phyloP scores from a whole-genome alignment of 2,797 vertebrate species.

The Chelonia mydas region DNA sequence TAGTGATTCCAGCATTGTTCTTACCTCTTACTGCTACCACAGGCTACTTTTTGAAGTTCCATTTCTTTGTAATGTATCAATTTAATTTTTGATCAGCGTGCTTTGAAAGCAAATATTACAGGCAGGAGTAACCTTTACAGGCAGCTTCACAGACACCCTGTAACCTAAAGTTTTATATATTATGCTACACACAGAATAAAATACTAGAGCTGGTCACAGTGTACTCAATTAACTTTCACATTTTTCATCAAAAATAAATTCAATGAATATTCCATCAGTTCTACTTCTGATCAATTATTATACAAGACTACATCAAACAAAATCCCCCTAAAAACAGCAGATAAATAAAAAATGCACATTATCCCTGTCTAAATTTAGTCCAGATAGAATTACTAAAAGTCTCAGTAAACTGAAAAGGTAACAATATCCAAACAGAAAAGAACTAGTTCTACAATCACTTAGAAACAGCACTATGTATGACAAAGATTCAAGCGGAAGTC shows the following conservation, averaged over 20 bases:
- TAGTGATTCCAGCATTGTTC: neutral
- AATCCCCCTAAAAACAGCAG: neutral
- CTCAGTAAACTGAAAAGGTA: neutral
- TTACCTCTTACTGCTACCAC: neutral
- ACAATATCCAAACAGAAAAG: neutral
- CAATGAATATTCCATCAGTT: neutral
- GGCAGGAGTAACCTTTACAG: neutral
- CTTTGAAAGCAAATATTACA: neutral
- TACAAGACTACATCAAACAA: neutral
- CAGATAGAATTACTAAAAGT: neutral
- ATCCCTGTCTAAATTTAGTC: neutral
- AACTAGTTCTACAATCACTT: neutral
- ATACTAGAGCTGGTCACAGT: neutral
- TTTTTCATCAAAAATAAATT: neutral
- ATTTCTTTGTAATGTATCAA: neutral
- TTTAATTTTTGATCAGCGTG: neutral
- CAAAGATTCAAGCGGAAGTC: neutral
- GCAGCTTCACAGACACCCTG: neutral
- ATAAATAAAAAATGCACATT: neutral
- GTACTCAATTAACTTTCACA: neutral
- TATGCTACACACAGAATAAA: neutral
- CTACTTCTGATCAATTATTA: neutral
- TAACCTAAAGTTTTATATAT: neutral
- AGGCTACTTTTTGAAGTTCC: neutral
- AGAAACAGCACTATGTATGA: neutral